These are phyloP conservation scores for Agrotis exclamationis DNA, from an alignment of 2,888 invertebrate genomes.

Conservation along the genomic window DNA sequence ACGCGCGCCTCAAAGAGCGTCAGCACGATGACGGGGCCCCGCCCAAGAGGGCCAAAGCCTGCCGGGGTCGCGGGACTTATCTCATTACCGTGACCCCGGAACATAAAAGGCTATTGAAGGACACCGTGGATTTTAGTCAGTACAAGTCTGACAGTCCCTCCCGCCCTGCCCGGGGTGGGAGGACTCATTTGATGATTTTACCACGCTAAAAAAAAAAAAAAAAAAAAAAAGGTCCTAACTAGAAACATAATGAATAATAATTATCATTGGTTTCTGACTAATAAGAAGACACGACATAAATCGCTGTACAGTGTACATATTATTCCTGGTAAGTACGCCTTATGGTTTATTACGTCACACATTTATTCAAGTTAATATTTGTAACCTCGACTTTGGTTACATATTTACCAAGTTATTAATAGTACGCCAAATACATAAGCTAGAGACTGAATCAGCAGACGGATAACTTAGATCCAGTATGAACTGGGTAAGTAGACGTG, in stretches of 20 bases:
- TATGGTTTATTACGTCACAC: constrained; percentile 64
- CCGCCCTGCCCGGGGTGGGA: too few relatives aligned
- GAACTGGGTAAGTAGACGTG: constrained; percentile 19
- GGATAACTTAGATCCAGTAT: constrained; percentile 42
- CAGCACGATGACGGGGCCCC: too few relatives aligned
- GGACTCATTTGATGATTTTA: too few relatives aligned
- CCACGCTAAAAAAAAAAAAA: too few relatives aligned
- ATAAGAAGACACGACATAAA: constrained; percentile 49
- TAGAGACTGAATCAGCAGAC: constrained; percentile 72
- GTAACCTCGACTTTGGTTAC: constrained; percentile 83
- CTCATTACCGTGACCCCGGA: too few relatives aligned
- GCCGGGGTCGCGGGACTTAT: too few relatives aligned
- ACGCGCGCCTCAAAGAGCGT: too few relatives aligned
- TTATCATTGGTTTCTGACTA: constrained; percentile 44
- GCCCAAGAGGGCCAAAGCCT: too few relatives aligned
- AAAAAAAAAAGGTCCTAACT: neutral
- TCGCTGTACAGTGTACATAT: constrained; percentile 18
- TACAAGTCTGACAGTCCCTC: too few relatives aligned
- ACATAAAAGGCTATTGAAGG: too few relatives aligned
- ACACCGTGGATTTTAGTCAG: too few relatives aligned
- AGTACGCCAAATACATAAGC: constrained; percentile 76
- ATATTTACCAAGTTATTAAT: constrained; percentile 84
- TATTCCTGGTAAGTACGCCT: constrained; percentile 51
- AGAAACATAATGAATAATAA: constrained; percentile 31
- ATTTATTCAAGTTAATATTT: constrained; percentile 78